These are phyloP conservation scores for Anguilla anguilla DNA, from an alignment of 2,797 vertebrate species.

Conservation along the genomic window DNA sequence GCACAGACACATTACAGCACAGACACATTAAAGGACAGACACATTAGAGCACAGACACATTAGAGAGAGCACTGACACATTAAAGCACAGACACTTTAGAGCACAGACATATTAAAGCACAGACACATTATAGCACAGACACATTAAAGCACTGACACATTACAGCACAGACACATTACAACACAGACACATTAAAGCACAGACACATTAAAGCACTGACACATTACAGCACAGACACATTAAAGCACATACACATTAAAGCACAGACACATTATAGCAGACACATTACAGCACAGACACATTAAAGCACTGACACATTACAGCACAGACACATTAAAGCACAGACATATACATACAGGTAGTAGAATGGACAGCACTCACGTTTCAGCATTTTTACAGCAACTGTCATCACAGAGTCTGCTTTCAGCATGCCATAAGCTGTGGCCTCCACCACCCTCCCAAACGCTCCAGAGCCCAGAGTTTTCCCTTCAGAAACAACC, in stretches of 20 bases:
- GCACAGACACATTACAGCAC: constrained; percentile 3
- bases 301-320: too few species aligned
- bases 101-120: neutral
- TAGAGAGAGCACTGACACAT: too few species aligned
- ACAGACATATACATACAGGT: constrained; percentile 23
- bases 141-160: neutral
- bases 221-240: too few species aligned
- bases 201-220: too few species aligned
- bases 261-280: too few species aligned
- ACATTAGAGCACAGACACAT: too few species aligned
- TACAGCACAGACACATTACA: too few species aligned
- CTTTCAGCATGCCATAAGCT: constrained; percentile 89
- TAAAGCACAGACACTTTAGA: too few species aligned
- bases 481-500: constrained; percentile 78
- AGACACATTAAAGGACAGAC: constrained; percentile 17
- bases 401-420: constrained; percentile 87
- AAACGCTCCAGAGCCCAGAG: constrained; percentile 91
- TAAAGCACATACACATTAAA: too few species aligned
- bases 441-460: constrained; percentile 95
- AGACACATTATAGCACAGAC: constrained; percentile 17
- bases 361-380: constrained; percentile 64
- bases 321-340: neutral
- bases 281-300: too few species aligned
- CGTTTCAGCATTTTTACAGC: constrained; percentile 98
- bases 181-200: too few species aligned